Percentiles rank a stretch among this genome's conserved stretches.
Evolutionary conservation across 2,797 vertebrate genomes (phyloP).

Genomic region (Acanthurus lineatus): DNA sequence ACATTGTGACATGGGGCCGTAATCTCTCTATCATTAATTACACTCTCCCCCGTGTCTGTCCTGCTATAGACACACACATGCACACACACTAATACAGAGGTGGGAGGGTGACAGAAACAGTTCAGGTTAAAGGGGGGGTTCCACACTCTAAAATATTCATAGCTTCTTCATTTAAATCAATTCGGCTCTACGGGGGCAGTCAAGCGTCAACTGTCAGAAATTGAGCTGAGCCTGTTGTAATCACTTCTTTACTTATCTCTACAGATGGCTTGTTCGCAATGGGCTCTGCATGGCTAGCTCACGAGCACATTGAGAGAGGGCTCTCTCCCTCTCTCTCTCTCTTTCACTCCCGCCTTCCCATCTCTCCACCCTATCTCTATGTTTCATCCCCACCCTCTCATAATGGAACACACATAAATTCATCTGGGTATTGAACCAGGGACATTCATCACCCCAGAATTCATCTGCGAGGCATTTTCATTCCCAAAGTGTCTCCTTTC

Average conservation of each 20-base stretch:
- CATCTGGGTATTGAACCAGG: conserved; percentile 81
- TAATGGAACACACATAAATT: conserved; percentile 84
- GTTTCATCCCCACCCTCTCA: conserved; percentile 77
- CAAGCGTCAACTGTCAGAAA: conserved; percentile 84
- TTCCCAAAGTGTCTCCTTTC: conserved; percentile 80
- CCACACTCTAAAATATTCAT: conserved; percentile 85
- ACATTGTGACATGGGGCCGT: conserved; percentile 71
- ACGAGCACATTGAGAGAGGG: conserved; percentile 51
- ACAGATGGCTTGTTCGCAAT: conserved; percentile 81
- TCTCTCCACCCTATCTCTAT: conserved; percentile 63
- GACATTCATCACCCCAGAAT: conserved; percentile 82
- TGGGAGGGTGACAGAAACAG: conserved; percentile 66
- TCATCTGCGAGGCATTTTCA: conserved; percentile 84
- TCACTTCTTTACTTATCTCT: conserved; percentile 86
- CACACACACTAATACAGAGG: conserved; percentile 14
- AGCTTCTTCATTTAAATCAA: conserved; percentile 88
- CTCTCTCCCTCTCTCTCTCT: conserved; percentile 17
- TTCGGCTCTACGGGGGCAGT: conserved; percentile 77
- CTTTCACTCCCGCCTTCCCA: conserved; percentile 26
- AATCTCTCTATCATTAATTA: conserved; percentile 84
- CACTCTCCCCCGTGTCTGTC: conserved; percentile 58
- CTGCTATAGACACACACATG: not conserved
- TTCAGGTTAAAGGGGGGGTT: conserved; percentile 74
- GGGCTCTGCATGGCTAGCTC: conserved; percentile 81
- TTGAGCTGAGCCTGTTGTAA: conserved; percentile 83